Conservation (phyloP, 2,888 invertebrate species). For the Ormyrus pomaceus region DNA sequence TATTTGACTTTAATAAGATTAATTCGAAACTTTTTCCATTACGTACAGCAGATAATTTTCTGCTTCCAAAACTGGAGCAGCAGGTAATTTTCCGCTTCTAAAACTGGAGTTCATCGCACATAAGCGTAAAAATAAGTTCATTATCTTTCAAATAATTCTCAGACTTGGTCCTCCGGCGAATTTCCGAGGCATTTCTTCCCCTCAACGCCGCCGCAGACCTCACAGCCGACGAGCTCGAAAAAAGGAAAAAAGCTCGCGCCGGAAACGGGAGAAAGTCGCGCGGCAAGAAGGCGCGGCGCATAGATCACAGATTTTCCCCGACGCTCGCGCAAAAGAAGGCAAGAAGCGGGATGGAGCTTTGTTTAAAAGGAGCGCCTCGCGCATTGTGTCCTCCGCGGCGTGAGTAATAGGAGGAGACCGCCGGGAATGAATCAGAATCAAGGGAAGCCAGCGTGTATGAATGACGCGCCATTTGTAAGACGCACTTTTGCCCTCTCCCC, state of each 20-base stretch:
- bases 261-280: too few species aligned
- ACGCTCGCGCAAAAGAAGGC: background rate
- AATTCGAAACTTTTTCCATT: too few species aligned
- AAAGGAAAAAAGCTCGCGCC: background rate
- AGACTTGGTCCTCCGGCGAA: too few species aligned
- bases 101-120: too few species aligned
- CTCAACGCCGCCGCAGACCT: too few species aligned
- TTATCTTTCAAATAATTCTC: too few species aligned
- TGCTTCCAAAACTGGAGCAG: too few species aligned
- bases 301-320: conserved; percentile 29
- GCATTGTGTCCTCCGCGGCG: conserved; percentile 19
- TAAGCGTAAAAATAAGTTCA: too few species aligned
- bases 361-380: conserved; percentile 1
- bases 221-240: background rate
- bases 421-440: conserved; percentile 70
- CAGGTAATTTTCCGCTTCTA: too few species aligned
- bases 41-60: too few species aligned
- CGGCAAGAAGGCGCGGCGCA: background rate
- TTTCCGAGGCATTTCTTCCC: too few species aligned
- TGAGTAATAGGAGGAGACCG: conserved; percentile 68
- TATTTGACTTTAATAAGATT: too few species aligned
- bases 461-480: conserved; percentile 70
- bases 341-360: background rate
- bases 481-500: conserved; percentile 55
- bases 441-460: conserved; percentile 67